phyloP scores from a whole-genome alignment of 2,113 vertebrate species.

The Brachyistius frenatus region DNA sequence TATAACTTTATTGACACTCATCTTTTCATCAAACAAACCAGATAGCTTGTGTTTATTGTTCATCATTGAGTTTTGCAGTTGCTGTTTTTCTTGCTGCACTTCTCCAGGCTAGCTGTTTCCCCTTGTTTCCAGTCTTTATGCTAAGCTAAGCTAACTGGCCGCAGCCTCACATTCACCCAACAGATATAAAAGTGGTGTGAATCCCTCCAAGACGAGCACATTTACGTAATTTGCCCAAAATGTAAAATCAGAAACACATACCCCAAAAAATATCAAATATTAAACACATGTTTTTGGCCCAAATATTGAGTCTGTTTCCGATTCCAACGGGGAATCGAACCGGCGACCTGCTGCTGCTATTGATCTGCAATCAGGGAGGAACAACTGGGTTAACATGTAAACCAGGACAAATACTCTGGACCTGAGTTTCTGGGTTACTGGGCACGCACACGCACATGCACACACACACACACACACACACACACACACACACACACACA shows the following conservation, averaged over 20 bases:
- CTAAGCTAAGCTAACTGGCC: slow-evolving; percentile 20
- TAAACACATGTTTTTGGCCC: too few species aligned
- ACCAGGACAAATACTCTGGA: slow-evolving; percentile 66
- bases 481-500: slow-evolving; percentile 24
- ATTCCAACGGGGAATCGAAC: slow-evolving; percentile 2
- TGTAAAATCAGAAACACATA: too few species aligned
- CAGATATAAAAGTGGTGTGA: too few species aligned
- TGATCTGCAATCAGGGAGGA: slow-evolving; percentile 43
- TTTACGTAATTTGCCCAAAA: too few species aligned
- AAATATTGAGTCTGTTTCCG: too few species aligned
- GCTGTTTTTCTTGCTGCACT: background rate
- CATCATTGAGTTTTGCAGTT: too few species aligned
- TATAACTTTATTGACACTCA: too few species aligned
- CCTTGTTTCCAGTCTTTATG: background rate
- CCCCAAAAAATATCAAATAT: too few species aligned
- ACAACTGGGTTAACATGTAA: slow-evolving; percentile 64
- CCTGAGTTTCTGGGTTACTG: slow-evolving; percentile 66
- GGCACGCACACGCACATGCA: slow-evolving; percentile 11
- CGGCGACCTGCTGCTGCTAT: slow-evolving; percentile 33
- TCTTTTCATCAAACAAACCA: too few species aligned
- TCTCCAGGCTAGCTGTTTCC: background rate
- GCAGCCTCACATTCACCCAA: background rate
- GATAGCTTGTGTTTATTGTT: too few species aligned
- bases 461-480: too few species aligned
- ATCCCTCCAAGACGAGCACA: too few species aligned